A percentile compares a stretch with the other conserved stretches of the same genome.
Evolutionary conservation across 2,113 vertebrate species (phyloP).

Genomic region (Arizona elegans): DNA sequence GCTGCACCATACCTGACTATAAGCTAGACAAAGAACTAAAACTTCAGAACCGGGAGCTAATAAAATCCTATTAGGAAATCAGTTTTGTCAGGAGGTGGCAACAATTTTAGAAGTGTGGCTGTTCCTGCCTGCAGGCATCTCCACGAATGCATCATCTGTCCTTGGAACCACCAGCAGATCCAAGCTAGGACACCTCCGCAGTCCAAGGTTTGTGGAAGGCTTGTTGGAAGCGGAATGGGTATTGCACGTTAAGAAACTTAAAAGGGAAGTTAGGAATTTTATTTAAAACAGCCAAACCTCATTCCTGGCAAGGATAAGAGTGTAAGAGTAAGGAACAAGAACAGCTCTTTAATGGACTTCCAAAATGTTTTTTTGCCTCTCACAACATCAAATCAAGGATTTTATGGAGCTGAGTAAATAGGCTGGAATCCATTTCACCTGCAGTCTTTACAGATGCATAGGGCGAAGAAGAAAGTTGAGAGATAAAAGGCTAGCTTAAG

Average conservation of each 20-base stretch:
- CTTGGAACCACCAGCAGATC: slow-evolving; percentile 28
- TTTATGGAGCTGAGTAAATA: not conserved
- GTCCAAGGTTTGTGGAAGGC: slow-evolving; percentile 45
- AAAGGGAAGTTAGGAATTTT: slow-evolving; percentile 22
- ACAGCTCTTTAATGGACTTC: not conserved
- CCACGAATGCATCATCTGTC: slow-evolving; percentile 34
- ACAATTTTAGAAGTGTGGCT: not conserved
- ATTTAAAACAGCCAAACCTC: not conserved
- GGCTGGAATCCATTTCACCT: not conserved
- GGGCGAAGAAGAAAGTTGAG: not conserved
- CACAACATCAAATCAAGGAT: not conserved
- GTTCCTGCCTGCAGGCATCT: slow-evolving; percentile 35
- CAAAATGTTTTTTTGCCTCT: not conserved
- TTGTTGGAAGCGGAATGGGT: not conserved
- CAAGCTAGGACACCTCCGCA: slow-evolving; percentile 31
- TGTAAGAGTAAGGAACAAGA: not conserved
- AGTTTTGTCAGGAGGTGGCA: slow-evolving; percentile 6
- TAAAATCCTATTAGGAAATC: slow-evolving; percentile 42
- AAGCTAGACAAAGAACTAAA: slow-evolving; percentile 38
- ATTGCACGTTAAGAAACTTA: slow-evolving; percentile 24
- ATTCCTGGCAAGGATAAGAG: not conserved
- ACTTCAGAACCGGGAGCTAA: slow-evolving; percentile 1
- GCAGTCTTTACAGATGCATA: not conserved
- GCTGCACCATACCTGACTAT: no score
- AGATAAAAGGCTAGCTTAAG: not conserved